Evolutionary conservation across 2,113 vertebrate genomes (phyloP).

Genomic region (Psammodynastes pulverulentus): DNA sequence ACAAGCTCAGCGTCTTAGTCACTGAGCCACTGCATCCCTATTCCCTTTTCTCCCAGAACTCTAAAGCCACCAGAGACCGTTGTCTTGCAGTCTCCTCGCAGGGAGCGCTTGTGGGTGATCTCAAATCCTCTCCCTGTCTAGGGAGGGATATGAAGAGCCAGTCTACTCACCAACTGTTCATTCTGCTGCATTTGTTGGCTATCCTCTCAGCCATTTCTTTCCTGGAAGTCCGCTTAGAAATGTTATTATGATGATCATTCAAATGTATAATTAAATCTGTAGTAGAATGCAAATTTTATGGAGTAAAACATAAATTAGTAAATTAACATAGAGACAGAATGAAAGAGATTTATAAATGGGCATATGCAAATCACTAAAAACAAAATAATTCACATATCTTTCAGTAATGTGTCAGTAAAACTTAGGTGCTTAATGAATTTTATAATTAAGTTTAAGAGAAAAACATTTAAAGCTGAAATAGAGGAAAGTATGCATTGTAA

Average conservation of each 20-base stretch:
- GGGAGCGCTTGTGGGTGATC: background rate
- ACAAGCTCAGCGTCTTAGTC: too few species aligned
- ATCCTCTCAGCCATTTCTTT: background rate
- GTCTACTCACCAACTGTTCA: background rate
- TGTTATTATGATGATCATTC: background rate
- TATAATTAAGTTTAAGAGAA: background rate
- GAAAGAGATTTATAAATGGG: background rate
- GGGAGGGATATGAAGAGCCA: background rate
- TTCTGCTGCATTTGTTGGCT: background rate
- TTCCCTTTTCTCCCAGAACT: too few species aligned
- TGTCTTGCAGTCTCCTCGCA: background rate
- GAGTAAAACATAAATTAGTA: background rate
- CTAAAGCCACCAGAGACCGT: background rate
- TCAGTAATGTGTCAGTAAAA: background rate
- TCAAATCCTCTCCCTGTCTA: background rate
- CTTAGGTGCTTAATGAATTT: background rate
- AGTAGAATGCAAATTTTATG: background rate
- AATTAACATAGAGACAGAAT: background rate
- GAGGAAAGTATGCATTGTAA: background rate
- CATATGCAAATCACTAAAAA: background rate
- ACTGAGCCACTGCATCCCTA: too few species aligned
- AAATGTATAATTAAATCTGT: background rate
- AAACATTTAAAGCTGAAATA: background rate
- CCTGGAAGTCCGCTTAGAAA: background rate
- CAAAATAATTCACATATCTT: background rate